phyloP scores from a whole-genome alignment of 2,113 vertebrate species.

The Rallus limicola region DNA sequence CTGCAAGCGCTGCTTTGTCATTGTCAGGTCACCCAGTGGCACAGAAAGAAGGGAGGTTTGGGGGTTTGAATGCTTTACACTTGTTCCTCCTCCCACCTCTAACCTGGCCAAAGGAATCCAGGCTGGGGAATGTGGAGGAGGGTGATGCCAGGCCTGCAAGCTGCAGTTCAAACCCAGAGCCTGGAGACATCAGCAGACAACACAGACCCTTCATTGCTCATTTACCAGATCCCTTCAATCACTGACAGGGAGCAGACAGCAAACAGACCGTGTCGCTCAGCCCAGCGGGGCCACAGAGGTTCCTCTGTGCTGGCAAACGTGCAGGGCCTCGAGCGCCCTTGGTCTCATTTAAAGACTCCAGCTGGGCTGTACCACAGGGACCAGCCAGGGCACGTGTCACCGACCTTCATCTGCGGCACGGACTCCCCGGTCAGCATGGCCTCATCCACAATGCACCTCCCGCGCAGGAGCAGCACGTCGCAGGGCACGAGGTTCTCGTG shows the following conservation, averaged over 20 bases:
- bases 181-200: background rate
- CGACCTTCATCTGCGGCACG: slow-evolving; percentile 96
- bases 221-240: background rate
- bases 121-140: background rate
- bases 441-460: slow-evolving; percentile 94
- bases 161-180: background rate
- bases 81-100: background rate
- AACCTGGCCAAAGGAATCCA: background rate
- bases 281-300: background rate
- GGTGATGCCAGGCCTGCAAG: background rate
- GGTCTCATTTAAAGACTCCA: too few relatives aligned
- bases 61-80: background rate
- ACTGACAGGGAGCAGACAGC: background rate
- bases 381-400: background rate
- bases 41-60: background rate
- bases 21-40: background rate
- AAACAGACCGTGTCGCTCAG: background rate
- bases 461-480: slow-evolving; percentile 90
- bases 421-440: slow-evolving; percentile 97
- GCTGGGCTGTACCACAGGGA: too few relatives aligned
- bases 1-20: background rate
- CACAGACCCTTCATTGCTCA: background rate
- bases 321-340: background rate
- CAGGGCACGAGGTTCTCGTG: slow-evolving; percentile 95
- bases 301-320: fast-evolving